Conservation (phyloP, 1,140 invertebrate genomes). For the Panagrolaimus sp. region DNA sequence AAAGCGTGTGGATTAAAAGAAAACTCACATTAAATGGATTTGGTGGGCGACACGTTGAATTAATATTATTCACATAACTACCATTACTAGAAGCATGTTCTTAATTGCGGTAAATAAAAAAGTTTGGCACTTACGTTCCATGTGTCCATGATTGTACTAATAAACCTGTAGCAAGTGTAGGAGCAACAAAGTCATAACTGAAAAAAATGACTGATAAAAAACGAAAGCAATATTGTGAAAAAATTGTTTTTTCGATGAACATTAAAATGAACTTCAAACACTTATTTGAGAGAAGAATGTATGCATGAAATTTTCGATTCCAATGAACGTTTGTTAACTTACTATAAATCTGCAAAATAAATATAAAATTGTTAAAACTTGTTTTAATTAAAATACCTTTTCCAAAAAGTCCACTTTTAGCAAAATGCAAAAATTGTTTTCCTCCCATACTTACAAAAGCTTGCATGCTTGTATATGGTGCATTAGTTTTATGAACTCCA, state of each 20-base stretch:
- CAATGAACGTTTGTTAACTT: no score
- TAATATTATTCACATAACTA: conserved; percentile 11
- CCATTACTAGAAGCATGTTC: conserved; percentile 15
- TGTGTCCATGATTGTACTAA: conserved; percentile 32
- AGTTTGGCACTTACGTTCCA: background rate
- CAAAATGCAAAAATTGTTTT: conserved; percentile 24
- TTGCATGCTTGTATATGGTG: conserved; percentile 9
- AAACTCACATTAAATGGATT: background rate
- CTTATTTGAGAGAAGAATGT: no score
- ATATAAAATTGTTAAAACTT: background rate
- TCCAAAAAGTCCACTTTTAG: conserved; percentile 28
- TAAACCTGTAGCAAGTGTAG: conserved; percentile 14
- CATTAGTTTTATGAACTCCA: background rate
- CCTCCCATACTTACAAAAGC: background rate
- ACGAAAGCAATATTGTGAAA: no score
- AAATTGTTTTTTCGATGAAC: no score
- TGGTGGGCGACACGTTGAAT: background rate
- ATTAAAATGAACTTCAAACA: no score
- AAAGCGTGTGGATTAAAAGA: no score
- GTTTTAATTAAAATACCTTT: conserved; percentile 12
- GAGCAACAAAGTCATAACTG: conserved; percentile 28
- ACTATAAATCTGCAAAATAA: conserved; percentile 26
- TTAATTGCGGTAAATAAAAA: background rate
- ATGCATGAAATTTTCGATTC: no score
- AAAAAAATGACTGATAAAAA: no score